Conservation (phyloP, 1,140 invertebrate genomes). For the Platorchestia sp. region DNA sequence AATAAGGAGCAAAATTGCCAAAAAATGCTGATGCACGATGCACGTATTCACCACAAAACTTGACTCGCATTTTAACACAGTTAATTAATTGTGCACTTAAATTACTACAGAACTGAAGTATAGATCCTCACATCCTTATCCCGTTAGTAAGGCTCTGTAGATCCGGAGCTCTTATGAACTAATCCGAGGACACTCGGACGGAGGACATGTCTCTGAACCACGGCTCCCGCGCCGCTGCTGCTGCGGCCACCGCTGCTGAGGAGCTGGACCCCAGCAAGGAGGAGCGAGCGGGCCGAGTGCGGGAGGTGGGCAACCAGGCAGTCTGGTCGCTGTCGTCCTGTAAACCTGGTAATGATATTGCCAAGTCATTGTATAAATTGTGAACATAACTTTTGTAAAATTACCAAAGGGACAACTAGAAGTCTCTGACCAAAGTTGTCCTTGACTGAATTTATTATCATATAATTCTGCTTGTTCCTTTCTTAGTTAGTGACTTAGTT, state of each 20-base stretch:
- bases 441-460: too few relatives aligned
- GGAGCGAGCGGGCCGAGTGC: conserved; percentile 78
- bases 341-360: conserved; percentile 83
- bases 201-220: conserved; percentile 23
- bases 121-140: background rate
- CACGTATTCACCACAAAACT: too few relatives aligned
- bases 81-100: background rate
- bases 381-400: too few relatives aligned
- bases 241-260: conserved; percentile 64
- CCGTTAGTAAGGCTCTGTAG: background rate
- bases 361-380: too few relatives aligned
- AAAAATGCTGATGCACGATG: too few relatives aligned
- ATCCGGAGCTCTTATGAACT: background rate
- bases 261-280: conserved; percentile 74
- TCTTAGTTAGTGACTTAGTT: too few relatives aligned
- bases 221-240: background rate
- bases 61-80: background rate
- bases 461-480: too few relatives aligned
- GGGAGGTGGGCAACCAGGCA: conserved; percentile 95
- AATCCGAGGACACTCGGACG: background rate
- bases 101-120: background rate
- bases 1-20: too few relatives aligned
- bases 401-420: too few relatives aligned
- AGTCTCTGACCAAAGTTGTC: too few relatives aligned
- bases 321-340: conserved; percentile 99